Evolutionary conservation across 2,113 vertebrate species (phyloP), one percentile per base, ranked within the genome.

Genomic region (Picathartes gymnocephalus): DNA sequence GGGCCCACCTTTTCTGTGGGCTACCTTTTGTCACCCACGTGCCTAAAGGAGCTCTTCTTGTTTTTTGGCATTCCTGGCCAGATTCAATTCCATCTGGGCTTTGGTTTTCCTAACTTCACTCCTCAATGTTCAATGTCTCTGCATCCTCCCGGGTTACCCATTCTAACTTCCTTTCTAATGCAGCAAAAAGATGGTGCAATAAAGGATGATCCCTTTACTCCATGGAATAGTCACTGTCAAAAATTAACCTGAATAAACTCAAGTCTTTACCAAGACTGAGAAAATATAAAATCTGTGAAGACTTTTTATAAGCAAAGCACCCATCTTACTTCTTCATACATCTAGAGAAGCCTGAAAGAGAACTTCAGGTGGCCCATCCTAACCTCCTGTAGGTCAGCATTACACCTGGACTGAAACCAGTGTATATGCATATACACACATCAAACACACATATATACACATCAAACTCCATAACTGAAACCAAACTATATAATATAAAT

Each of bases 361-460:
- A 95, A 44, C 4, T 2, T 88, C 51, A 73, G 62, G 77, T 62
- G 39, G 56, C 87, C 51, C 85, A 90, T 31, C 79, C 66, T 51
- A 23, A 30, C n/a, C 81, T 95, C 51, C 56, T 56, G 47, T 73
- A 94, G 87, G 95, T 95, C 93, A 96, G 47, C 62, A 70, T 88
- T 90, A 94, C 81, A 83, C 74, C 88, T 94, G 94, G 90, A 51
- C 16, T 77, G 53, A 96, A 95, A 96, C 91, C 95, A 90, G 25
- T 90, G 85, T 91, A 80, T 96, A 96, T 92, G 71, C 82, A 90
- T 93, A 95, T 71, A 86, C 90, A 95, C 84, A 97, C 93, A 95
- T 96, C 90, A 96, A 96, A 96, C 95, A 81, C 80, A 77, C 58
- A 40, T 82, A 93, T 95, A 92, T 86, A 81, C 74, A 95, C 90